Evolutionary conservation across 64 coral and sea anemone genomes (phyloP), one percentile per base, ranked within the genome.

Genomic region (Montipora foliosa): DNA sequence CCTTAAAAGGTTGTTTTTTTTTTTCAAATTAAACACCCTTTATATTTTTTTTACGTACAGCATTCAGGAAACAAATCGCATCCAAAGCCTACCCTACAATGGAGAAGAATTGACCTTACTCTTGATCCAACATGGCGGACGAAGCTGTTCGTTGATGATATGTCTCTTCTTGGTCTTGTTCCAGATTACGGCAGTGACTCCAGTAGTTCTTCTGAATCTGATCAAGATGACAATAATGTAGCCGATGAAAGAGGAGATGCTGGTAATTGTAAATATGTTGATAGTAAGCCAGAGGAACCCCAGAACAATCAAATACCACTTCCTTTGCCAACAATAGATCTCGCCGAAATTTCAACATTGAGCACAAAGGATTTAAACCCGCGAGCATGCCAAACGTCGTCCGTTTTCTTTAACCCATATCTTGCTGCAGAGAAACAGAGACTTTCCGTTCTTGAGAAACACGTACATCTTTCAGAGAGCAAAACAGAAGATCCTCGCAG

Each of bases 381-480:
- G 24, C 84, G 96, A 77, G 78, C 93, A 2, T 95, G 77, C 37
- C 73, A 95, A 55, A 59, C 69, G 37, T 84, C 96, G 25, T 98
- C 96, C 2, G 50, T 98, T 50, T 98, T 98, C 74, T 98, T 95
- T 21, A 98, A 98, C 68, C 96, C 96, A 24, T 98, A 89, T 79
- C 72, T 94, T 74, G 96, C 93, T 76, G 93, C 94, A 74, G 96
- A 98, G 74, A 89, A 92, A 79, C 84, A 94, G 24, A 98, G 89
- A 53, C 90, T 98, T 5, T 87, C 88, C 78, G 70, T 88, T 87
- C 74, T 98, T 49, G 93, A 98, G 83, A 94, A 98, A 74, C 96
- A 98, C 37, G 96, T 98, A 19, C 89, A 88, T 2, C 93, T 98
- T 67, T 92, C 96, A 37, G 87, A 74, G 22, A 57, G 70, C 76